Evolutionary conservation across 2,797 vertebrate genomes (phyloP), one percentile per base, ranked within the genome.

Genomic region (Sebastes steindachneri): DNA sequence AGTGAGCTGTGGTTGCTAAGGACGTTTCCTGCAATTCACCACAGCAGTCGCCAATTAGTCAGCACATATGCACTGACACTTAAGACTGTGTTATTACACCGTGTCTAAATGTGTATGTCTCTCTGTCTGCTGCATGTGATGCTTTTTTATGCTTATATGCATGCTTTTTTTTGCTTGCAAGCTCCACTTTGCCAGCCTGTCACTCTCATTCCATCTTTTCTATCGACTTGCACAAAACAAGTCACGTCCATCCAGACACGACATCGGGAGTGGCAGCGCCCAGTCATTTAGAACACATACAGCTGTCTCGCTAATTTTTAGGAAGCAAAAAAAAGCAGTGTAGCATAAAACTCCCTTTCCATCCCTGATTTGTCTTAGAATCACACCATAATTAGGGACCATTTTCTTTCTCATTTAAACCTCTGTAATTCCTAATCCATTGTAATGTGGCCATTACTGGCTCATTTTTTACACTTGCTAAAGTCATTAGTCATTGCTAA

Each of bases 401-500:
- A 82, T 93, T 94, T 94, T 92, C 86, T 86, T 82, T 90, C 88
- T 85, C 84, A 81, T 92, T 91, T 92, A 90, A 90, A 92, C 83
- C 91, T 90, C 90, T 93, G 88, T 92, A 93, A 92, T 91, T 91
- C 86, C 89, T 93, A 93, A 93, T 94, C 89, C 91, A 92, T 93
- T 94, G 92, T 94, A 94, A 94, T 92, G 83, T 93, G 88, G 88
- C 90, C 90, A 95, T 95, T 94, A 94, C 87, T 88, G 90, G 76
- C 90, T 93, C 80, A 89, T 95, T 92, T 94, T 92, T 93, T 91
- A 92, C 88, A 93, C 92, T 94, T 83, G 86, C 89, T 91, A 84
- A 94, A 94, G 88, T 93, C 94, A 94, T 95, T 95, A 94, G 93
- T 94, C 92, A 94, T 89, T 91, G 86, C 88, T 94, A 94, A 95